Evolutionary conservation across 1,140 invertebrate genomes (phyloP), one percentile per base, ranked within the genome.

Genomic region (Drosophila varians): DNA sequence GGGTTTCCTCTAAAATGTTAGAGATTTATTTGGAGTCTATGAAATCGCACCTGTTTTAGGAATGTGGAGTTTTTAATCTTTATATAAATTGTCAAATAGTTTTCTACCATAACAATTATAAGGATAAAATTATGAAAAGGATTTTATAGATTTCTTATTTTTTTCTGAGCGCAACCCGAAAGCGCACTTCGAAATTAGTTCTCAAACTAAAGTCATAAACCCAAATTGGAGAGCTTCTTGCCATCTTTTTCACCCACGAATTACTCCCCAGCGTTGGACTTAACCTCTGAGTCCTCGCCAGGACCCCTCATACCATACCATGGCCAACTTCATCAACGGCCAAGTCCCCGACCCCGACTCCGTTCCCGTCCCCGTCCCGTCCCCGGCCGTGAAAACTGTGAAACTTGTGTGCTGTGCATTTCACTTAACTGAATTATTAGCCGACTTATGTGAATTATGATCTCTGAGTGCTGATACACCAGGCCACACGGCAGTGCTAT

Each of bases 381-480:
- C n/a, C n/a, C n/a, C n/a, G n/a, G n/a, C n/a, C 31, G 42, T 4
- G n/a, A 21, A 26, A 58, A 38, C 54, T 71, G 49, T 64, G 31
- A 60, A 70, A 60, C 53, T 62, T 51, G 57, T 82, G 74, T 70
- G 69, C 66, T 87, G 74, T 73, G 54, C 82, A 87, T 87, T 87
- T 87, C 74, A 87, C 82, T 87, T 87, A 87, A 87, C 82, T 87
- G 82, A 87, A 87, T 87, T 87, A 87, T 87, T 87, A 87, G 82
- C 83, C 82, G 57, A 87, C 82, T 77, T 87, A 76, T 82, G 82
- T 87, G 82, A 87, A 87, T 87, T 87, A 87, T 87, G 82, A 87
- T 87, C 82, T 87, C 74, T 80, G 82, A 87, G 82, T 87, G 79
- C 77, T 77, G 82, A 69, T 66, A 66, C 74, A 87, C 73, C 71